Conservation (phyloP, 2,797 vertebrate genomes). For the Hirundo rustica region DNA sequence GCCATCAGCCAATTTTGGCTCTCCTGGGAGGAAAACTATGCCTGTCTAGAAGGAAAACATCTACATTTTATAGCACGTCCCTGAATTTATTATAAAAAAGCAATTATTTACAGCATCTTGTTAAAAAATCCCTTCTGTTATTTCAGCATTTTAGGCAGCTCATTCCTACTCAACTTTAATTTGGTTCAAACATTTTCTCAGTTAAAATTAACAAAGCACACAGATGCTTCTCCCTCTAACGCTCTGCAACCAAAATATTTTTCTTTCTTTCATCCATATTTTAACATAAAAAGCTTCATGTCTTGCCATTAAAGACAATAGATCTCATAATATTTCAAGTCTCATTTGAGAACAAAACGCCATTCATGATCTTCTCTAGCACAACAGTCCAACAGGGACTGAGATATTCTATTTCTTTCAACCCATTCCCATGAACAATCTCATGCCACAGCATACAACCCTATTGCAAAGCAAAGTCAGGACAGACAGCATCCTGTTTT, state of each 20-base stretch:
- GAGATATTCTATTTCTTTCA: not conserved
- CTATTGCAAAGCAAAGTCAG: not conserved
- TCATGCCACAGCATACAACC: not conserved
- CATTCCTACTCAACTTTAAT: not conserved
- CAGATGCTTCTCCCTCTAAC: not conserved
- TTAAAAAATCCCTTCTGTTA: not conserved
- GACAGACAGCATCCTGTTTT: not conserved
- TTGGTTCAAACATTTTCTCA: not conserved
- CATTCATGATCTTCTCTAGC: not conserved
- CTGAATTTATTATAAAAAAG: not conserved
- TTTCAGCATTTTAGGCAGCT: not conserved
- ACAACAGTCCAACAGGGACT: accelerated
- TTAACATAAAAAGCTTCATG: not conserved
- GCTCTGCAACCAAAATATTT: not conserved
- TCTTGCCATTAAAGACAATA: not conserved
- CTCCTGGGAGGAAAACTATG: not conserved
- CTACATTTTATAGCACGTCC: not conserved
- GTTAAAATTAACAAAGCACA: not conserved
- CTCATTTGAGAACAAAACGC: not conserved
- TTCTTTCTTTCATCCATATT: not conserved
- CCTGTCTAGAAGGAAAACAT: not conserved
- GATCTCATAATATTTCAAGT: not conserved
- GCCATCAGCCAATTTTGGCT: not conserved
- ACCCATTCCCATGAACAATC: not conserved
- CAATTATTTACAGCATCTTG: not conserved